Conservation (phyloP, 2,113 vertebrate genomes). For the Thunnus thynnus region DNA sequence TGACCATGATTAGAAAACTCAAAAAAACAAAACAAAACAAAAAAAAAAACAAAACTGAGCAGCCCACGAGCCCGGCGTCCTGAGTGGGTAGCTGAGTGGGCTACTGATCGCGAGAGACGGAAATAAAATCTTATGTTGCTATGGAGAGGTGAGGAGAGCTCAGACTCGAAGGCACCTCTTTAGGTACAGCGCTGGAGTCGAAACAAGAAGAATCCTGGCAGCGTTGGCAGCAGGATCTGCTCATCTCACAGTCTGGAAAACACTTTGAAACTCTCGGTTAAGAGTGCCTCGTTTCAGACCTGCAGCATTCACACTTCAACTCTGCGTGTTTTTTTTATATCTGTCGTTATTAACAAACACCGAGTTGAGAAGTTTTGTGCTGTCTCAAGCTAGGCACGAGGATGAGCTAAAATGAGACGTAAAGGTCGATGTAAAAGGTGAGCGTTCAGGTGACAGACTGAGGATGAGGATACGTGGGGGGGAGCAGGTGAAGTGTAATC, state of each 20-base stretch:
- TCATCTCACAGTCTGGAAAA: too few relatives aligned
- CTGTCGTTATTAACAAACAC: too few relatives aligned
- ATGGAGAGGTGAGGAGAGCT: neutral
- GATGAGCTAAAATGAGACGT: neutral
- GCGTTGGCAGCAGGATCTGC: too few relatives aligned
- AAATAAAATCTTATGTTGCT: neutral
- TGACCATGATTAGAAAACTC: too few relatives aligned
- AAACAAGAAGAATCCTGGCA: too few relatives aligned
- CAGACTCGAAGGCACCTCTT: constrained; percentile 52
- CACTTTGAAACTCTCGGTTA: too few relatives aligned
- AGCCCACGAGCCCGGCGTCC: constrained; percentile 6
- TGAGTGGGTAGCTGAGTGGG: neutral
- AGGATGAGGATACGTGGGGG: neutral
- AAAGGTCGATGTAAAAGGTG: neutral
- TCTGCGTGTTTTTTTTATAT: too few relatives aligned
- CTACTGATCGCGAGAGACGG: too few relatives aligned
- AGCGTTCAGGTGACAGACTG: neutral
- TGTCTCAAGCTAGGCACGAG: neutral
- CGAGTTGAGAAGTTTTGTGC: neutral
- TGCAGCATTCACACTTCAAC: neutral
- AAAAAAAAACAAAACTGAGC: neutral
- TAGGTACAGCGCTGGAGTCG: constrained; percentile 37
- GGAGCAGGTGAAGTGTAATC: neutral
- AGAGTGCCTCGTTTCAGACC: neutral
- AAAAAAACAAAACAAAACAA: too few relatives aligned